Conservation (phyloP, 2,888 invertebrate genomes). For the Nymphalis c-album region DNA sequence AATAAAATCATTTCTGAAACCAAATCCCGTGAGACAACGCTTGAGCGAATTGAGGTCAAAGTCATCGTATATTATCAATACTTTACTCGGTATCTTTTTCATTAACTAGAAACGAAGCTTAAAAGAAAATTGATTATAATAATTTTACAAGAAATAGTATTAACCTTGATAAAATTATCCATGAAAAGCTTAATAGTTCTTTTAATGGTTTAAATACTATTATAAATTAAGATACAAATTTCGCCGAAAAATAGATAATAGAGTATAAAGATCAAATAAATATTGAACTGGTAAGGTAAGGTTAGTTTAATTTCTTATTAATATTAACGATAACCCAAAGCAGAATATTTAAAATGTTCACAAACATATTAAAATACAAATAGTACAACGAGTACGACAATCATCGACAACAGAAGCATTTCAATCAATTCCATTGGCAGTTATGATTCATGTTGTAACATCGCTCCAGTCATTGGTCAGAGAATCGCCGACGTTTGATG, state of each 20-base stretch:
- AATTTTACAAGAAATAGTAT: slow-evolving; percentile 1
- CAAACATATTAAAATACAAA: not conserved
- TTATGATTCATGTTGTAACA: slow-evolving; percentile 57
- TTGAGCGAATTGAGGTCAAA: slow-evolving; percentile 61
- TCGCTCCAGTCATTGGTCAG: slow-evolving; percentile 56
- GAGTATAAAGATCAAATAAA: too few relatives aligned
- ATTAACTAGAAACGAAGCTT: not conserved
- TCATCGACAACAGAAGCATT: slow-evolving; percentile 45
- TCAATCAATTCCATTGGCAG: slow-evolving; percentile 61
- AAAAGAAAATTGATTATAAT: not conserved
- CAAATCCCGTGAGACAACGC: slow-evolving; percentile 58
- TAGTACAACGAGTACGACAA: slow-evolving; percentile 42
- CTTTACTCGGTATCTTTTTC: not conserved
- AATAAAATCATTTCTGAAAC: slow-evolving; percentile 57
- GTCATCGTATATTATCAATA: slow-evolving; percentile 45
- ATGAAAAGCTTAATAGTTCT: too few relatives aligned
- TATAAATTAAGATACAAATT: too few relatives aligned
- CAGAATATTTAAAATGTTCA: not conserved
- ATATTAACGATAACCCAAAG: too few relatives aligned
- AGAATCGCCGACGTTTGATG: slow-evolving; percentile 57
- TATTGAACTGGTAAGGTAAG: too few relatives aligned
- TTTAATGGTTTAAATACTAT: too few relatives aligned
- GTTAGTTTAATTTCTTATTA: too few relatives aligned
- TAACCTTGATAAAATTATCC: not conserved
- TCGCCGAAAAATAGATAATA: too few relatives aligned